phyloP scores from a whole-genome alignment of 2,797 vertebrate species.

The Rhinella marina region DNA sequence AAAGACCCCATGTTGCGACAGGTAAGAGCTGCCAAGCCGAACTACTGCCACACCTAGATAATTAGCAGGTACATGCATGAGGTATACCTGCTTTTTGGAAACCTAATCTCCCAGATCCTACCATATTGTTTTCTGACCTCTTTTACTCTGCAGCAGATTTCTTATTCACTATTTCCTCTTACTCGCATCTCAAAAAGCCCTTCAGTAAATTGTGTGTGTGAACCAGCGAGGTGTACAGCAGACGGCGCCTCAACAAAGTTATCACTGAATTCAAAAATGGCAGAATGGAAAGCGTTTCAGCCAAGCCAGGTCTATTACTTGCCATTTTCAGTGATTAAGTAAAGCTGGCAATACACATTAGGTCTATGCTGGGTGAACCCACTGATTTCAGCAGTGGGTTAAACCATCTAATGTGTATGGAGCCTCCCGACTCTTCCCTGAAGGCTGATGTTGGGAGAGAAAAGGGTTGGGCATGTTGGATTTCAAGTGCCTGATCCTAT shows the following conservation, averaged over 20 bases:
- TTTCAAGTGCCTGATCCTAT: no score
- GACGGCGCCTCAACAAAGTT: not conserved
- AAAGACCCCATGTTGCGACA: not conserved
- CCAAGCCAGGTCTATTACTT: not conserved
- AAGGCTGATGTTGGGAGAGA: no score
- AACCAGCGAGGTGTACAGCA: not conserved
- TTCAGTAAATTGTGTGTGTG: not conserved
- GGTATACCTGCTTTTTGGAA: not conserved
- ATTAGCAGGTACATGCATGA: not conserved
- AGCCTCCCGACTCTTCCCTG: no score
- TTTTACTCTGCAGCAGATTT: not conserved
- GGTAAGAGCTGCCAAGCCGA: not conserved
- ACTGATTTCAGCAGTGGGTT: no score
- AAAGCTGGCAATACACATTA: no score
- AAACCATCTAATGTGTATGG: no score
- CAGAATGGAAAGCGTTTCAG: not conserved
- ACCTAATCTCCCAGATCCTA: not conserved
- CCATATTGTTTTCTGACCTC: not conserved
- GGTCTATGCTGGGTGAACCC: no score
- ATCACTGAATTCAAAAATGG: not conserved
- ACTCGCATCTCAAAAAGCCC: not conserved
- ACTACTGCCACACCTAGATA: conserved; percentile 39
- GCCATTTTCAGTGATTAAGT: not conserved
- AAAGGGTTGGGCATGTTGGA: no score
- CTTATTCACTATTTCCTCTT: not conserved